Evolutionary conservation across 2,888 invertebrate species (phyloP).

Genomic region (Melanotus villosus): DNA sequence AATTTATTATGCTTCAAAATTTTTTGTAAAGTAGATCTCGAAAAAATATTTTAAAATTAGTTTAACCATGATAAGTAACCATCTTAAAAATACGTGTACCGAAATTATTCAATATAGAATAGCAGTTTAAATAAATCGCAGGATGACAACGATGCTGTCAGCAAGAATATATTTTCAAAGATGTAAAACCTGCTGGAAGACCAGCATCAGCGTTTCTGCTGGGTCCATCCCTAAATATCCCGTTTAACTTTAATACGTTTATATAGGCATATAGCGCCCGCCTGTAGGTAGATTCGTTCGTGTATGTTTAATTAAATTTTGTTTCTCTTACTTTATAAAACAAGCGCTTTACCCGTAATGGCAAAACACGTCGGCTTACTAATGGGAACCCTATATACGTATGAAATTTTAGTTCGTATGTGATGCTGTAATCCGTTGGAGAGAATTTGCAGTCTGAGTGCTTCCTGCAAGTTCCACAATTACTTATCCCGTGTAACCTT

Average conservation of each 20-base stretch:
- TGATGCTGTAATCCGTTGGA: background rate
- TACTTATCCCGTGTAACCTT: constrained; percentile 31
- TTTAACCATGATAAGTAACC: too few species aligned
- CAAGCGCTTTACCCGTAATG: background rate
- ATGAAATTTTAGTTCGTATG: constrained; percentile 7
- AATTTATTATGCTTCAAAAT: too few species aligned
- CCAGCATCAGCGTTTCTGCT: background rate
- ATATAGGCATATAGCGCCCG: background rate
- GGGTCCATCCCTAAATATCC: background rate
- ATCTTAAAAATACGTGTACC: too few species aligned
- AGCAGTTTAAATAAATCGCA: too few species aligned
- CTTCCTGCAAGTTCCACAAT: constrained; percentile 1
- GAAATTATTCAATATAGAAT: too few species aligned
- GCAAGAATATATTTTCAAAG: background rate
- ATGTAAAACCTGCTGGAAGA: background rate
- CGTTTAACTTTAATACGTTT: constrained; percentile 1
- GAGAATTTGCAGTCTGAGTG: constrained; percentile 9
- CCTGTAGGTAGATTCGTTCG: background rate
- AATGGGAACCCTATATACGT: background rate
- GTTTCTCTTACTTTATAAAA: background rate
- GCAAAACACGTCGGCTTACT: background rate
- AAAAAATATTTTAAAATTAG: too few species aligned
- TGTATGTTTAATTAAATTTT: constrained; percentile 10
- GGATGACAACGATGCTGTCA: too few species aligned
- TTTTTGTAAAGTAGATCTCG: too few species aligned